Conservation (phyloP, 2,113 vertebrate species). For the Nibea albiflora region DNA sequence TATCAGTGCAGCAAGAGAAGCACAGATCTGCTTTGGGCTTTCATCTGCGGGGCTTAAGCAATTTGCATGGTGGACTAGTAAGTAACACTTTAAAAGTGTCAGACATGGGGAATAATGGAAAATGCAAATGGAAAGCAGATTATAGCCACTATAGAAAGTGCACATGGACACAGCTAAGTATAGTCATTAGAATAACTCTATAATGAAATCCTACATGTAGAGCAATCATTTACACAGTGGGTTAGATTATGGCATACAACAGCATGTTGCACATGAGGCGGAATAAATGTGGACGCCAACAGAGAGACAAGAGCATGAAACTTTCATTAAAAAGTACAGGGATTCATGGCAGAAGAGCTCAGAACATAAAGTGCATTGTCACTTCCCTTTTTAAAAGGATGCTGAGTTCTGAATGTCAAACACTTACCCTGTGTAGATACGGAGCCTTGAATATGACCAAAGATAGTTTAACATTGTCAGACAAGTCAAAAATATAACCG, state of each 20-base stretch:
- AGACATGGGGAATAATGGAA: conserved; percentile 66
- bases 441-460: neutral
- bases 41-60: conserved; percentile 45
- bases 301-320: conserved; percentile 47
- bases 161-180: conserved; percentile 38
- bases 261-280: conserved; percentile 32
- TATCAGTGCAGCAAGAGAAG: conserved; percentile 37
- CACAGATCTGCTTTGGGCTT: conserved; percentile 41
- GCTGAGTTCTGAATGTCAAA: conserved; percentile 1
- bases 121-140: conserved; percentile 60
- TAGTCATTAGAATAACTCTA: conserved; percentile 53
- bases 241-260: conserved; percentile 43
- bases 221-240: conserved; percentile 46
- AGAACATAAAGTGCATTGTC: neutral
- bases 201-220: conserved; percentile 58
- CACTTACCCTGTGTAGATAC: neutral
- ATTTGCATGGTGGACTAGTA: conserved; percentile 56
- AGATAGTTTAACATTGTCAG: neutral
- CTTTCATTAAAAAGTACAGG: conserved; percentile 41
- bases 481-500: neutral
- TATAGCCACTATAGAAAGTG: conserved; percentile 31
- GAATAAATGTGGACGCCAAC: conserved; percentile 49
- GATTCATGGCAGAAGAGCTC: conserved; percentile 12
- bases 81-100: conserved; percentile 59
- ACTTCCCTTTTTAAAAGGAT: neutral